Base-by-base conservation (phyloP, 2,888 invertebrate species). In the Elysia crispata region DNA sequence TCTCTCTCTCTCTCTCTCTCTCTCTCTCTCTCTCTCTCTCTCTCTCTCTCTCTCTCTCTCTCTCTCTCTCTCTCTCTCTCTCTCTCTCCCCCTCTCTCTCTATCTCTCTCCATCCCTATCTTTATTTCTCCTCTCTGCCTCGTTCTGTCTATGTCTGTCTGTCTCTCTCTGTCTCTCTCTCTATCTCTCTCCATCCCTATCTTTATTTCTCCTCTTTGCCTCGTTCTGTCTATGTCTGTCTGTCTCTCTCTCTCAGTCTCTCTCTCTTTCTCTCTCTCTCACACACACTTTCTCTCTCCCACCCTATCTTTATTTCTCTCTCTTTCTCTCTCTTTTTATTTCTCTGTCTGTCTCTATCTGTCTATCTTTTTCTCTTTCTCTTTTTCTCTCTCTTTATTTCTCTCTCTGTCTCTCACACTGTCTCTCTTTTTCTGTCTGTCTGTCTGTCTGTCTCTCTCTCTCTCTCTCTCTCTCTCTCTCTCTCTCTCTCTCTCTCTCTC, bases 331-430 rank as follows among this genome's bases (percentile, higher is more conserved):
- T 54, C 13, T 54, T 13, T 54, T 54, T 54, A 20, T 54, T n/a
- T n/a, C n/a, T n/a, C n/a, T n/a, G 54, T 49, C 76, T 67, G 49
- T 50, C 66, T 67, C 66, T 66, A 28, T 49, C 66, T 76, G 67
- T 76, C 6, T 76, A 66, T 76, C 41, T 76, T 67, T 76, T 25
- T 76, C 76, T 76, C 1, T 76, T 67, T 76, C 8, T 76, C 67
- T 76, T 31, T 75, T 23, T 75, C 31, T 75, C 30, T 75, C 60
- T 76, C 8, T 76, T 23, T 66, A 64, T 76, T 5, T 76, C 49
- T 76, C 5, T 76, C 66, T 66, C 6, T 76, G 49, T 66, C 8
- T 54, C 54, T 66, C 28, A 49, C 41, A 28, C n/a, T n/a, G n/a
- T n/a, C n/a, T n/a, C n/a, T n/a, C n/a, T n/a, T n/a, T n/a, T n/a